A percentile compares a stretch with the other conserved stretches of the same genome.
Conservation (phyloP, 2,888 invertebrate species). For the Mechanitis messenoides region DNA sequence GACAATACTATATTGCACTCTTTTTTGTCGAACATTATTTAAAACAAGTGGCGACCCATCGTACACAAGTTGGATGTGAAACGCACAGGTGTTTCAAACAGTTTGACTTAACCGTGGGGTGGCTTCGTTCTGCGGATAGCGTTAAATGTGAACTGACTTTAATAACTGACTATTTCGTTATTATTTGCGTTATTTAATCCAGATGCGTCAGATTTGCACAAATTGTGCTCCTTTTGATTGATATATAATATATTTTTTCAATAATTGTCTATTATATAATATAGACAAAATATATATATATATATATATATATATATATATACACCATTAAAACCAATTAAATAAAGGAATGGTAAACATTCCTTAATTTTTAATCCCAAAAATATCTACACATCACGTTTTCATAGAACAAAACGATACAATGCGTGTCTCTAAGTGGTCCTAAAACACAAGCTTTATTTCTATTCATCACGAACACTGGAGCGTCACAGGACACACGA, state of each 20-base stretch:
- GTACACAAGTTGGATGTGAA: conserved; percentile 62
- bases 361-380: background rate
- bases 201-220: no score
- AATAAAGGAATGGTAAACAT: background rate
- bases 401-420: conserved; percentile 13
- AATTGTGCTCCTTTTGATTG: no score
- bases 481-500: conserved; percentile 61
- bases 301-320: no score
- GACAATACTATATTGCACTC: conserved; percentile 25
- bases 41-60: conserved; percentile 45
- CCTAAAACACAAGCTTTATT: conserved; percentile 43
- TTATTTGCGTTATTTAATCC: conserved; percentile 19
- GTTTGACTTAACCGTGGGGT: conserved; percentile 50
- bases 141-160: conserved; percentile 63
- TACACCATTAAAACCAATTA: no score
- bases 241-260: no score
- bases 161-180: conserved; percentile 65
- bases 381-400: conserved; percentile 6
- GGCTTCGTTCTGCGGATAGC: conserved; percentile 54
- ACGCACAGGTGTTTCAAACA: conserved; percentile 59
- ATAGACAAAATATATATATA: no score
- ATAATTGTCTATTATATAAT: no score
- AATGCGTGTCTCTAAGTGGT: conserved; percentile 34
- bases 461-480: conserved; percentile 57
- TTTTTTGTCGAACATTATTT: conserved; percentile 27